phyloP scores from a whole-genome alignment of 2,797 vertebrate genomes.

The Mycteria americana region DNA sequence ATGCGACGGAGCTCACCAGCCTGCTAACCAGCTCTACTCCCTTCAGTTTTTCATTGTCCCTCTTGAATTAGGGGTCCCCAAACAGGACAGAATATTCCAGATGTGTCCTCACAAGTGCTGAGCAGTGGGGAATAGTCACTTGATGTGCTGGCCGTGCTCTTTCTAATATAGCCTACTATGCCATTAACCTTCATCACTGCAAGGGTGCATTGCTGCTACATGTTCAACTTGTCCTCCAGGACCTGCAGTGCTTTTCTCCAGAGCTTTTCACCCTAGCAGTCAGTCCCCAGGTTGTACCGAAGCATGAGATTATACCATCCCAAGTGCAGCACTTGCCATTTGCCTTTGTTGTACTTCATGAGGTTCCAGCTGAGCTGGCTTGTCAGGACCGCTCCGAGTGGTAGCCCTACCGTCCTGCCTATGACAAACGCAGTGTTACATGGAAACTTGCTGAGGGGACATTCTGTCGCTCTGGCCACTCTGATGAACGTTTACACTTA shows the following conservation, averaged over 20 bases:
- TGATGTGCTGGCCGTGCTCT: neutral
- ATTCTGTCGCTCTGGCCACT: neutral
- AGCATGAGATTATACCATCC: neutral
- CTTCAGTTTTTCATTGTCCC: neutral
- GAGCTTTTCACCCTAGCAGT: neutral
- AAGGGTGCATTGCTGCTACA: fast-evolving
- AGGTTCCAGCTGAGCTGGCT: neutral
- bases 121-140: neutral
- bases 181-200: neutral
- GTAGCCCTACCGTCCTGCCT: neutral
- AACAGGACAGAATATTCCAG: neutral
- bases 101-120: neutral
- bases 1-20: neutral
- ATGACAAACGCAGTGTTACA: neutral
- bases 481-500: neutral
- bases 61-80: neutral
- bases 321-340: neutral
- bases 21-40: neutral
- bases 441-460: neutral
- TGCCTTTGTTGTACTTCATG: neutral
- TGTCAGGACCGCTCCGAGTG: fast-evolving
- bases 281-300: neutral
- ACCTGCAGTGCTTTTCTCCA: neutral
- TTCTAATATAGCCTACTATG: neutral
- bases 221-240: neutral